Evolutionary conservation across 1,140 invertebrate species (phyloP), one percentile per base, ranked within the genome.

Genomic region (Apis cerana): DNA sequence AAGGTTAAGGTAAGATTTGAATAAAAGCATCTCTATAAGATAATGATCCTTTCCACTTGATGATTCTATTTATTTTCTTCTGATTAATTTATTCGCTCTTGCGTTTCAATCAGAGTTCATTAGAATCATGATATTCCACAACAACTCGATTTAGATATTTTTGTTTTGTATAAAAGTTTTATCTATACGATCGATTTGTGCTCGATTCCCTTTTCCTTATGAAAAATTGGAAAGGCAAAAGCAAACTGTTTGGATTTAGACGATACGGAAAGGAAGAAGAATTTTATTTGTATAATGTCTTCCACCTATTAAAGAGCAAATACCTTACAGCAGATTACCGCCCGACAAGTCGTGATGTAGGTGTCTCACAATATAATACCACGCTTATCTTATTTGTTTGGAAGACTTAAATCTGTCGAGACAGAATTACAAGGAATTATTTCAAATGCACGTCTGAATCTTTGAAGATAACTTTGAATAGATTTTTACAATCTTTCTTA

Each of bases 361-460:
- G 61, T 75, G 62, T 81, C 72, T 33, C 54, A 48, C 50, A 52
- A 68, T 15, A 48, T 65, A 75, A 50, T 54, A 7, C 11, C 13
- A 17, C 15, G 72, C 50, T 81, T 67, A 81, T 81, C 70, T 64
- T 27, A 43, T 43, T 76, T 68, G 62, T 76, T 75, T 56, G 27
- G 10, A 9, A 13, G 43, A 43, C n/a, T 81, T 75, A 75, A 81
- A 48, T 52, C 72, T 58, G 27, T 5, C 9, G 17, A 23, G 48
- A 27, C 56, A 52, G 43, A 3, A 12, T 21, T 62, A 33, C 80
- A n/a, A 17, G 72, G 80, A 76, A 81, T 81, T 81, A 81, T 15
- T 50, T 68, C n/a, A 4, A 64, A 13, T 52, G 23, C 21, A 15
- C 1, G 59, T n/a, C 15, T 15, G 21, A 58, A 65, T 52, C 43